Conservation (phyloP, 2,797 vertebrate genomes). For the Lepilemur ruficaudatus region DNA sequence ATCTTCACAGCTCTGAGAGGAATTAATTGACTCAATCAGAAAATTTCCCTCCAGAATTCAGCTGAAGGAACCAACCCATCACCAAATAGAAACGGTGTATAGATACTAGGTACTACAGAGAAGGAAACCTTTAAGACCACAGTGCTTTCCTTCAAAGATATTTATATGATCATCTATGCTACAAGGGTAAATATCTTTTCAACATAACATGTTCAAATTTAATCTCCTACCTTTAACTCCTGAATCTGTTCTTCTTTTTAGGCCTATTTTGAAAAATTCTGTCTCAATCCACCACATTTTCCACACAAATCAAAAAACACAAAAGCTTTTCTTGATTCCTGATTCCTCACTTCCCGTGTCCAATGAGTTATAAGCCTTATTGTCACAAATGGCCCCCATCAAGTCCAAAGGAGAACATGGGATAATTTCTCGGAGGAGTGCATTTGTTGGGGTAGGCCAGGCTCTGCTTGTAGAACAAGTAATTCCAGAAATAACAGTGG, state of each 20-base stretch:
- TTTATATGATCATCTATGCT: background rate
- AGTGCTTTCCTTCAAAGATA: background rate
- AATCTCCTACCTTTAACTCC: background rate
- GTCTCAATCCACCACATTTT: background rate
- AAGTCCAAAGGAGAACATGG: background rate
- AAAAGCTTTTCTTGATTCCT: background rate
- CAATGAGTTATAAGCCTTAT: background rate
- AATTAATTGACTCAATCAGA: slow-evolving; percentile 19
- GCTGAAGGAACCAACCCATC: background rate
- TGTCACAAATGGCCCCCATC: background rate
- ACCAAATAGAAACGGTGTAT: background rate
- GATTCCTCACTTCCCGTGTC: background rate
- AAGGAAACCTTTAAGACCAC: background rate
- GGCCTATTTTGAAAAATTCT: background rate
- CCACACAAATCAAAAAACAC: background rate
- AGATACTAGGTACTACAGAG: background rate
- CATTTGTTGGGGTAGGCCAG: background rate
- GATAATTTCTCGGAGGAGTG: background rate
- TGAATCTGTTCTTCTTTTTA: background rate
- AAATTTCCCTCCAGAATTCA: slow-evolving; percentile 48
- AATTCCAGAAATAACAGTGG: background rate
- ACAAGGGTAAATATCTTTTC: background rate
- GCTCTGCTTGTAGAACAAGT: background rate
- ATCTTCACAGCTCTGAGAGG: background rate
- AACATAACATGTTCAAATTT: background rate